phyloP scores from a whole-genome alignment of 2,888 invertebrate genomes.

The Tachina lurida region DNA sequence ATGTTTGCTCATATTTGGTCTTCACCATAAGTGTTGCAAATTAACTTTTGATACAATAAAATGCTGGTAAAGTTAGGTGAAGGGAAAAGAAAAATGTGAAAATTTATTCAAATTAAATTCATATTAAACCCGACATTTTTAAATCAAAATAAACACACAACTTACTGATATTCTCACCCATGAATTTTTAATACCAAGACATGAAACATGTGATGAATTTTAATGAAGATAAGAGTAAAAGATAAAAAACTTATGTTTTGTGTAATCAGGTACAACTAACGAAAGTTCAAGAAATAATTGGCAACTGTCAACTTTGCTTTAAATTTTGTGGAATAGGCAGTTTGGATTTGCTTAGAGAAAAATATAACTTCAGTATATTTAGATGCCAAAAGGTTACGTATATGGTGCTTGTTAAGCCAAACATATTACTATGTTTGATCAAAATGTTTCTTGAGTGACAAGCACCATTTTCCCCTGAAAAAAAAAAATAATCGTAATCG shows the following conservation, averaged over 20 bases:
- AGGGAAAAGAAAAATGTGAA: neutral
- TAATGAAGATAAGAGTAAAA: neutral
- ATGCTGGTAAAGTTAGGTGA: neutral
- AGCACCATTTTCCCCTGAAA: too few species aligned
- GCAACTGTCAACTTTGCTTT: too few species aligned
- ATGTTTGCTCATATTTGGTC: neutral
- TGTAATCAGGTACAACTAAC: neutral
- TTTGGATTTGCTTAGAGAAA: too few species aligned
- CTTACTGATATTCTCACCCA: neutral
- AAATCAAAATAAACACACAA: neutral
- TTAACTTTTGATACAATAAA: neutral
- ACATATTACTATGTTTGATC: too few species aligned
- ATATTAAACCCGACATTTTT: neutral
- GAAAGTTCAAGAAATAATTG: neutral
- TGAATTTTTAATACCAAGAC: neutral
- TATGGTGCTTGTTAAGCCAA: too few species aligned
- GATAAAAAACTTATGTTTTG: neutral
- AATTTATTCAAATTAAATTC: constrained; percentile 5
- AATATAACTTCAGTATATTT: too few species aligned
- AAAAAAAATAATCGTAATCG: too few species aligned
- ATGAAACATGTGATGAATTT: neutral
- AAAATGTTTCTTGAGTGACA: too few species aligned
- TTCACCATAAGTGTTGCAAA: neutral
- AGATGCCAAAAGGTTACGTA: too few species aligned
- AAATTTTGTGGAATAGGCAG: too few species aligned